Conservation (phyloP, 1,140 invertebrate species). For the Antheraea mylitta region DNA sequence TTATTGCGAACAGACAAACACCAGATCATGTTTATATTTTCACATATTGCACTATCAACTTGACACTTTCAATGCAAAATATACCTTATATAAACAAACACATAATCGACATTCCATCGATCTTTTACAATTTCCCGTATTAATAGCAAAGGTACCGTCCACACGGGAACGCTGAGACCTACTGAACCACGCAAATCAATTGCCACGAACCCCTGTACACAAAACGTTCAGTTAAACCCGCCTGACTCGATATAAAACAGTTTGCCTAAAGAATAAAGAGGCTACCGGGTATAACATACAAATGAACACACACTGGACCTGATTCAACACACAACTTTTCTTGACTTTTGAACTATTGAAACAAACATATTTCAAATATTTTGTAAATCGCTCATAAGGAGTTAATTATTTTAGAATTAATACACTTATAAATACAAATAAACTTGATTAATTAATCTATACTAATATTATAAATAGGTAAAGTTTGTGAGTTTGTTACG, state of each 20-base stretch:
- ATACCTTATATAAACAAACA: not conserved
- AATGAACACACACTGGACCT: not conserved
- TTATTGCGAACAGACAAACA: too few relatives aligned
- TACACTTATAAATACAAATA: too few relatives aligned
- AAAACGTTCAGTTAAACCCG: not conserved
- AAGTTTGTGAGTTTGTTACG: too few relatives aligned
- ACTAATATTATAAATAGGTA: too few relatives aligned
- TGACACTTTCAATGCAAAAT: not conserved
- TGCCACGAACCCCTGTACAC: not conserved
- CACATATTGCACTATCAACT: not conserved
- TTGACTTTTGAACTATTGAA: too few relatives aligned
- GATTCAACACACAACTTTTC: not conserved
- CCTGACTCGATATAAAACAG: not conserved
- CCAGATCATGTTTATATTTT: too few relatives aligned
- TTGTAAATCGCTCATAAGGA: too few relatives aligned
- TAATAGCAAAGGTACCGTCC: slow-evolving; percentile 2
- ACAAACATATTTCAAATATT: too few relatives aligned
- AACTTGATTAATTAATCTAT: too few relatives aligned
- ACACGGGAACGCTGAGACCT: slow-evolving; percentile 1
- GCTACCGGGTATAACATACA: not conserved
- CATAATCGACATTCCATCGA: not conserved
- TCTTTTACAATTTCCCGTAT: slow-evolving; percentile 1
- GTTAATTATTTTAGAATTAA: too few relatives aligned
- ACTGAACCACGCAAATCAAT: slow-evolving; percentile 12
- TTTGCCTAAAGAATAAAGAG: not conserved